Percentiles rank a stretch among this genome's conserved stretches.
Conservation (phyloP, 2,113 vertebrate species). For the Channa maculata region DNA sequence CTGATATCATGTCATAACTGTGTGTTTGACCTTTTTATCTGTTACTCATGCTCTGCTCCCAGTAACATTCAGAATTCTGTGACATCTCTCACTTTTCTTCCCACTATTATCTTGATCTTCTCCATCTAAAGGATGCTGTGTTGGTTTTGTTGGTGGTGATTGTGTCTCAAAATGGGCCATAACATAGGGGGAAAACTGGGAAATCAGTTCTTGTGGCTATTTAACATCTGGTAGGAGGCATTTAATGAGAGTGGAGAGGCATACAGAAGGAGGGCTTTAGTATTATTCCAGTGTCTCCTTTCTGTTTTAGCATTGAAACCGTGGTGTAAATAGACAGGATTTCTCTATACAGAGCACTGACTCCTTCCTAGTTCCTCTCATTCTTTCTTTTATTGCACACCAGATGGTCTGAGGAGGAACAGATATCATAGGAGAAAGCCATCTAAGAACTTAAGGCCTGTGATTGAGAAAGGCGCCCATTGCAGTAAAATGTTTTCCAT, state of each 20-base stretch:
- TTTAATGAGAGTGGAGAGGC: conserved; percentile 50
- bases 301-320: conserved; percentile 27
- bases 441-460: conserved; percentile 22
- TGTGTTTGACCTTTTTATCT: conserved; percentile 13
- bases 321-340: conserved; percentile 32
- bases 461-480: conserved; percentile 29
- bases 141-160: conserved; percentile 67
- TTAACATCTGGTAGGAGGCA: conserved; percentile 66
- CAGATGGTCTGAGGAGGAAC: conserved; percentile 46
- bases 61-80: conserved; percentile 20
- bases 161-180: conserved; percentile 62
- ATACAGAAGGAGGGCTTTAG: conserved; percentile 45
- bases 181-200: conserved; percentile 21
- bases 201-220: conserved; percentile 43
- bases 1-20: not conserved
- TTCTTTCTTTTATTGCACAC: conserved; percentile 40
- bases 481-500: conserved; percentile 35
- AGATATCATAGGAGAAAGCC: conserved; percentile 35
- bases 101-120: conserved; percentile 40
- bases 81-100: conserved; percentile 28
- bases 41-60: conserved; percentile 20
- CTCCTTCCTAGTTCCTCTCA: conserved; percentile 25
- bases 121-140: conserved; percentile 71
- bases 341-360: conserved; percentile 25
- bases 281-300: conserved; percentile 39